phyloP scores from a whole-genome alignment of 2,888 invertebrate species.

The Melanchra persicariae region DNA sequence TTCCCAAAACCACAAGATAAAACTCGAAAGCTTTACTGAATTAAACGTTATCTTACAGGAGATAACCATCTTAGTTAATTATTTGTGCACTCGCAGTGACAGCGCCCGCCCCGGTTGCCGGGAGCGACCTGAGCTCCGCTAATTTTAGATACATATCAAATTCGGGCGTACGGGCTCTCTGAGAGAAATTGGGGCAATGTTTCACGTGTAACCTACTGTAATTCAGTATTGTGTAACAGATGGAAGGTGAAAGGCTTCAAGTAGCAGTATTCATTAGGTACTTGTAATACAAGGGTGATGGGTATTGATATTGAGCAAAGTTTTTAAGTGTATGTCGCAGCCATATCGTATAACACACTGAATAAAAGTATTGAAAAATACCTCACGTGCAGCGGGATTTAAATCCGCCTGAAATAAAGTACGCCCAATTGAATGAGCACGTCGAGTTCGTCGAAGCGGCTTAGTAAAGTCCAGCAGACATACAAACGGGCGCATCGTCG shows the following conservation, averaged over 20 bases:
- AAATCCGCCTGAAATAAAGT: too few relatives aligned
- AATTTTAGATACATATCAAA: slow-evolving; percentile 26
- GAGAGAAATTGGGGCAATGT: not conserved
- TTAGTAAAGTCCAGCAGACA: too few relatives aligned
- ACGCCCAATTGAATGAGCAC: too few relatives aligned
- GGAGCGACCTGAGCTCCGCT: not conserved
- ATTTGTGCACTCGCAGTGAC: not conserved
- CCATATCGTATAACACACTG: too few relatives aligned
- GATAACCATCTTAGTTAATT: slow-evolving; percentile 24
- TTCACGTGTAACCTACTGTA: not conserved
- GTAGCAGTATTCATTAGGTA: too few relatives aligned
- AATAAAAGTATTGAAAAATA: too few relatives aligned
- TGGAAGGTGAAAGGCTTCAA: not conserved
- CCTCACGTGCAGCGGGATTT: too few relatives aligned
- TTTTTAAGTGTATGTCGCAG: too few relatives aligned
- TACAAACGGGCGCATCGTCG: too few relatives aligned
- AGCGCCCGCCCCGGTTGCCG: not conserved
- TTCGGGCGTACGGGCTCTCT: not conserved
- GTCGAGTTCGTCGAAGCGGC: too few relatives aligned
- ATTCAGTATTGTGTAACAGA: not conserved
- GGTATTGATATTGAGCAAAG: too few relatives aligned
- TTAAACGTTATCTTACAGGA: slow-evolving; percentile 10
- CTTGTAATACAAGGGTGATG: too few relatives aligned
- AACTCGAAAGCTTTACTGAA: not conserved
- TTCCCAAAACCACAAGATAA: not conserved